phyloP scores from a whole-genome alignment of 2,888 invertebrate species.

The Therioaphis trifolii region DNA sequence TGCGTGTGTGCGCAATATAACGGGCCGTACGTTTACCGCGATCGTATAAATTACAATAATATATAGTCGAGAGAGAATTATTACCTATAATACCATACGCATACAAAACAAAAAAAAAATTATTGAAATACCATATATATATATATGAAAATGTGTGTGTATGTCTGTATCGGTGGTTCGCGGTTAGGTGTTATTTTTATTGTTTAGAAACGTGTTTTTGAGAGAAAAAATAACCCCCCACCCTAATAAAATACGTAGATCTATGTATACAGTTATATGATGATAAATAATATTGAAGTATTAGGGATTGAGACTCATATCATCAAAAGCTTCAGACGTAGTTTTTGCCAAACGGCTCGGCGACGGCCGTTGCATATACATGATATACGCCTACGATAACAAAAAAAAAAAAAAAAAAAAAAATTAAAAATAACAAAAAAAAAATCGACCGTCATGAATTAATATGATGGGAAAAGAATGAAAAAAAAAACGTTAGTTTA shows the following conservation, averaged over 20 bases:
- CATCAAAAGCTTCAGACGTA: slow-evolving; percentile 49
- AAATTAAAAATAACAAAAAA: background rate
- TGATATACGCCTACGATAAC: slow-evolving; percentile 1
- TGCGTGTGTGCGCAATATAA: too few relatives aligned
- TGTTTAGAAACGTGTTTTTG: background rate
- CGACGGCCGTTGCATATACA: background rate
- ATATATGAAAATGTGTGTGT: too few relatives aligned
- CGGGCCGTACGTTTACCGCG: too few relatives aligned
- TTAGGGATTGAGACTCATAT: slow-evolving; percentile 36
- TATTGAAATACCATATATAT: too few relatives aligned
- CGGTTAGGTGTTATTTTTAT: background rate
- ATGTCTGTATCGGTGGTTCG: too few relatives aligned
- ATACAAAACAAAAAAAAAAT: too few relatives aligned
- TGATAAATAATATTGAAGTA: background rate
- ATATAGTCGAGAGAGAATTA: too few relatives aligned
- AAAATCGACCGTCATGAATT: too few relatives aligned
- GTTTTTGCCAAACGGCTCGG: slow-evolving; percentile 13
- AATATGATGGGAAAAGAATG: too few relatives aligned
- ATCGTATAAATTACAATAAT: too few relatives aligned
- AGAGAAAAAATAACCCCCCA: too few relatives aligned
- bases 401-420: background rate
- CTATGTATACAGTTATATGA: background rate
- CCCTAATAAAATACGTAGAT: background rate
- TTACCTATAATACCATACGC: too few relatives aligned
- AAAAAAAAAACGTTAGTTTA: slow-evolving; percentile 25